Conservation (phyloP, 1,140 invertebrate species). For the Scaptodrosophila lebanonensis region DNA sequence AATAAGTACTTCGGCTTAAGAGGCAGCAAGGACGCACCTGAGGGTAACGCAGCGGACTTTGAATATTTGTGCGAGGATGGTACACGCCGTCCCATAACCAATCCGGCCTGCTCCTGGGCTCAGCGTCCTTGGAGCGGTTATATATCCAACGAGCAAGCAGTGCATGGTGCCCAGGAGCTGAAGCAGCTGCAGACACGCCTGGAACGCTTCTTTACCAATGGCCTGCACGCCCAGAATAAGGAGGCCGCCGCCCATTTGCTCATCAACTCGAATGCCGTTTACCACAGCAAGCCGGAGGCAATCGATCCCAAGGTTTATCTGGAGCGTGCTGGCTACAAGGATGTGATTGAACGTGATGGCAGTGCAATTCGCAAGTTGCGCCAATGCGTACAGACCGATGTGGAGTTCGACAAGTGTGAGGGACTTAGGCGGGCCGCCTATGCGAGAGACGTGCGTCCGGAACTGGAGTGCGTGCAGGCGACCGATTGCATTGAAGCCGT, state of each 20-base stretch:
- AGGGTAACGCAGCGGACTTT: slow-evolving; percentile 80
- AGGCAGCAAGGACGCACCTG: slow-evolving; percentile 26
- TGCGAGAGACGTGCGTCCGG: slow-evolving; percentile 85
- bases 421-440: slow-evolving; percentile 83
- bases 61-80: slow-evolving; percentile 91
- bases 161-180: slow-evolving; percentile 77
- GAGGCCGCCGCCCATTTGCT: slow-evolving; percentile 78
- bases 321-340: slow-evolving; percentile 84
- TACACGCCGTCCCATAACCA: slow-evolving; percentile 81
- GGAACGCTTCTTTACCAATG: slow-evolving; percentile 68
- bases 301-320: slow-evolving; percentile 82
- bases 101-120: slow-evolving; percentile 86
- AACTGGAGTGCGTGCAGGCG: slow-evolving; percentile 82
- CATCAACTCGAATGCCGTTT: slow-evolving; percentile 80
- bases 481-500: slow-evolving; percentile 84
- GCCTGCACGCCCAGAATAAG: slow-evolving; percentile 63
- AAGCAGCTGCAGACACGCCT: slow-evolving; percentile 64
- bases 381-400: slow-evolving; percentile 82
- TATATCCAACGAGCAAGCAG: slow-evolving; percentile 81
- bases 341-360: slow-evolving; percentile 84
- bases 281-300: slow-evolving; percentile 80
- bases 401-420: slow-evolving; percentile 83
- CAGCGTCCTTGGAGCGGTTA: slow-evolving; percentile 88
- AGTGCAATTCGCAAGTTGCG: slow-evolving; percentile 77
- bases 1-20: slow-evolving; percentile 85